Evolutionary conservation across 2,113 vertebrate species (phyloP), one percentile per base, ranked within the genome.

Genomic region (Peromyscus polionotus): DNA sequence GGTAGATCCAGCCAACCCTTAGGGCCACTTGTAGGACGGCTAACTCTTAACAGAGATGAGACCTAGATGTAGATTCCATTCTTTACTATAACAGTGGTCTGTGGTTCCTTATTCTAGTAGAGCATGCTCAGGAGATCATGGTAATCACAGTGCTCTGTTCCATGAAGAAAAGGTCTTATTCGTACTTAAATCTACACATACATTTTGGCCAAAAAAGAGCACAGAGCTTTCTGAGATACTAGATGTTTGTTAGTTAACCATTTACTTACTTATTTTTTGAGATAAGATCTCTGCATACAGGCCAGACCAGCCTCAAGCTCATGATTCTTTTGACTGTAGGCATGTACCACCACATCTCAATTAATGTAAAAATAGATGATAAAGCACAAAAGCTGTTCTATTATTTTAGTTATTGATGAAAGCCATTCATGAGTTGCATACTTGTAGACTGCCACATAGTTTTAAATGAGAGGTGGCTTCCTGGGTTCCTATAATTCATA

Each of bases 361-460:
- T 73, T 24, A 84, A 77, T 76, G 45, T 76, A 88, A 92, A 31
- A 80, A 72, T 16, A 80, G 17, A 65, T 36, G 9, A 59, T 16
- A 95, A 73, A 92, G 9, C 26, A 87, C 42, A 3, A 90, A 87
- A 87, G 54, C 5, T 7, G 61, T 84, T 84, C 7, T 70, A 20
- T 54, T 22, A 51, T 73, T 96, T 94, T 7, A 59, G 75, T 76
- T 11, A 88, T 67, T 63, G 88, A 61, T 94, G 28, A 97, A 90
- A 90, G 61, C 61, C 28, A 48, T 39, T 81, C 4, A 28, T 72
- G 61, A 87, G 36, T 85, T 95, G 65, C 11, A 73, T 93, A 68
- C 61, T 92, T 84, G 42, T n/a, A 33, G 75, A 36, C 33, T 39
- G n/a, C 22, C 70, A 73, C 14, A 77, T 63, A 96, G 14, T 72